Evolutionary conservation across 1,140 invertebrate genomes (phyloP).

Genomic region (Drosophila funebris): DNA sequence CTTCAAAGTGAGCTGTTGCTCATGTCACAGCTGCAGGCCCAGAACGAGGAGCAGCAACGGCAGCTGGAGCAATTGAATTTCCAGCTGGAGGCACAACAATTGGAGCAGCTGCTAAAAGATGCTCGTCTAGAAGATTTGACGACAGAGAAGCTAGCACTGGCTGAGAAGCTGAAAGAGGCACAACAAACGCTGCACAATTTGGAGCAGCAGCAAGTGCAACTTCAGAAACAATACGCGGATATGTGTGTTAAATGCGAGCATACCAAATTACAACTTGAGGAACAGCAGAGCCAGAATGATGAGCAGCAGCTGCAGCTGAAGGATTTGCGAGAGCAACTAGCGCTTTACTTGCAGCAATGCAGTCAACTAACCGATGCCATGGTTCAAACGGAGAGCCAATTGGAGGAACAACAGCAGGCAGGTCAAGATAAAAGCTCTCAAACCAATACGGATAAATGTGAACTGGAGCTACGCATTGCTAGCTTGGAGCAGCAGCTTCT

Average conservation of each 20-base stretch:
- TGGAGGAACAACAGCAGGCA: conserved; percentile 14
- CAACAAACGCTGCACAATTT: conserved; percentile 32
- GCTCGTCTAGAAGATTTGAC: conserved; percentile 54
- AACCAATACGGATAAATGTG: conserved; percentile 9
- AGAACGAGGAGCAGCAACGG: conserved; percentile 66
- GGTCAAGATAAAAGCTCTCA: conserved; percentile 33
- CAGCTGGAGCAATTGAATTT: conserved; percentile 70
- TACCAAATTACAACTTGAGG: conserved; percentile 38
- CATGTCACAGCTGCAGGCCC: conserved; percentile 60
- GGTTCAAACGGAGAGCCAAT: conserved; percentile 21
- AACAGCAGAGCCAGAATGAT: conserved; percentile 32
- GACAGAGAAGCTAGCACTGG: conserved; percentile 38
- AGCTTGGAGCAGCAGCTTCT: conserved; percentile 55
- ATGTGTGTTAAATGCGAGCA: conserved; percentile 51
- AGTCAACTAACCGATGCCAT: conserved; percentile 26
- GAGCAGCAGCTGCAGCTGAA: conserved; percentile 34
- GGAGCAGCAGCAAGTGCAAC: conserved; percentile 41
- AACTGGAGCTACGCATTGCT: conserved; percentile 52
- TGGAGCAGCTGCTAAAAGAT: conserved; percentile 57
- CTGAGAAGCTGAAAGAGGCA: conserved; percentile 24
- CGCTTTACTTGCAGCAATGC: conserved; percentile 41
- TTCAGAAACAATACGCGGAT: conserved; percentile 47
- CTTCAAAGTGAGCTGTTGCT: conserved; percentile 57
- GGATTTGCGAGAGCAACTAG: conserved; percentile 33
- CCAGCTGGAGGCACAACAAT: conserved; percentile 50